phyloP scores from a whole-genome alignment of 1,140 invertebrate species.

The Lasioglossum baleicum region DNA sequence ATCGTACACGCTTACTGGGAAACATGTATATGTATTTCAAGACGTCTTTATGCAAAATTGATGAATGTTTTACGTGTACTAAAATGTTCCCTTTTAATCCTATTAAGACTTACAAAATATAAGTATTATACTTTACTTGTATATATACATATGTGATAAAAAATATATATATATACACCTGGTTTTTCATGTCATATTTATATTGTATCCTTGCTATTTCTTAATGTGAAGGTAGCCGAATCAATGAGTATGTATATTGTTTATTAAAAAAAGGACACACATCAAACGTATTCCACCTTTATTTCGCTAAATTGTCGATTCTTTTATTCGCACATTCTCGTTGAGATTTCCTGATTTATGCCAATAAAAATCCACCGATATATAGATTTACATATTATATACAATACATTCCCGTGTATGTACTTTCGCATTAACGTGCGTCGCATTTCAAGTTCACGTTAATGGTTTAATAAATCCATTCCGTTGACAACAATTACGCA shows the following conservation, averaged over 20 bases:
- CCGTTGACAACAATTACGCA: conserved; percentile 1
- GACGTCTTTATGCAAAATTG: conserved; percentile 64
- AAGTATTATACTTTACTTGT: conserved; percentile 69
- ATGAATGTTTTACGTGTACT: conserved; percentile 69
- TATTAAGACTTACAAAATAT: conserved; percentile 69
- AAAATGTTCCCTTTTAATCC: conserved; percentile 70
- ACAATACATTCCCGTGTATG: conserved; percentile 8
- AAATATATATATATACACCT: conserved; percentile 66
- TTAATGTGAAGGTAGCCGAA: conserved; percentile 7
- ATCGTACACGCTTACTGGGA: conserved; percentile 58
- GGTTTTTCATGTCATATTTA: conserved; percentile 64
- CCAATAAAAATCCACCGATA: background rate
- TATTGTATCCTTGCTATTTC: conserved; percentile 48
- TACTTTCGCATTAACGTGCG: conserved; percentile 5
- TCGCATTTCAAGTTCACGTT: background rate
- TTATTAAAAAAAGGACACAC: background rate
- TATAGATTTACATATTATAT: background rate
- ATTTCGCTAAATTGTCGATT: conserved; percentile 26
- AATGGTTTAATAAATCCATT: conserved; percentile 6
- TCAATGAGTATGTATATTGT: background rate
- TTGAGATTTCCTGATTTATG: background rate
- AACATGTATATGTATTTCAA: conserved; percentile 64
- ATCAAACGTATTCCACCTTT: conserved; percentile 7
- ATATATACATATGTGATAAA: conserved; percentile 69
- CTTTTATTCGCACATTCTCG: conserved; percentile 2